Evolutionary conservation across 2,797 vertebrate species (phyloP).

Genomic region (Helostoma temminkii): DNA sequence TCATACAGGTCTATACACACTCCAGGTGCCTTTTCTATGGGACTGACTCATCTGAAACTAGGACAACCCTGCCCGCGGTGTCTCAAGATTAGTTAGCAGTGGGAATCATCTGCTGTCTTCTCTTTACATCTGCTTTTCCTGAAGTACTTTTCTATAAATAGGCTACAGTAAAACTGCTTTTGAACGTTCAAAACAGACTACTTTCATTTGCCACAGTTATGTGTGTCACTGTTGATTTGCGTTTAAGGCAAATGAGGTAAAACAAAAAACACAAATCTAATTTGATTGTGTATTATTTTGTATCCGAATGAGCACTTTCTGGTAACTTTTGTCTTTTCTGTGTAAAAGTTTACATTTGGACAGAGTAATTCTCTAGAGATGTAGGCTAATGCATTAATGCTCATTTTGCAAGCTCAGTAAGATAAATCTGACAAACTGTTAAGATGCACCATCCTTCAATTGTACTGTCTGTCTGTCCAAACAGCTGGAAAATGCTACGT

Average conservation of each 20-base stretch:
- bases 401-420: conserved; percentile 32
- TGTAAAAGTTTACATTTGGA: conserved; percentile 19
- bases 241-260: conserved; percentile 6
- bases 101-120: conserved; percentile 45
- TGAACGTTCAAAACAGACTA: conserved; percentile 25
- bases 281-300: background rate
- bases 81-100: conserved; percentile 51
- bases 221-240: conserved; percentile 18
- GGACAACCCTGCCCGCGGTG: conserved; percentile 51
- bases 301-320: conserved; percentile 6
- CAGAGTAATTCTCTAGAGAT: background rate
- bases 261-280: background rate
- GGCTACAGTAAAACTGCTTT: conserved; percentile 35
- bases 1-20: conserved; percentile 3
- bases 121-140: conserved; percentile 44
- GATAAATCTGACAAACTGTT: conserved; percentile 37
- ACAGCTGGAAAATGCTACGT: conserved; percentile 25
- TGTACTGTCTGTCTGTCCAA: conserved; percentile 26
- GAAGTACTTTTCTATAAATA: conserved; percentile 43
- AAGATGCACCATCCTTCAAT: conserved; percentile 24
- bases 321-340: conserved; percentile 13
- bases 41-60: conserved; percentile 56
- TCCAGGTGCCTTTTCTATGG: conserved; percentile 53
- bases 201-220: conserved; percentile 4
- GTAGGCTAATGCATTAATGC: conserved; percentile 4